Conservation (phyloP, 2,797 vertebrate genomes). For the Neomorphus geoffroyi region DNA sequence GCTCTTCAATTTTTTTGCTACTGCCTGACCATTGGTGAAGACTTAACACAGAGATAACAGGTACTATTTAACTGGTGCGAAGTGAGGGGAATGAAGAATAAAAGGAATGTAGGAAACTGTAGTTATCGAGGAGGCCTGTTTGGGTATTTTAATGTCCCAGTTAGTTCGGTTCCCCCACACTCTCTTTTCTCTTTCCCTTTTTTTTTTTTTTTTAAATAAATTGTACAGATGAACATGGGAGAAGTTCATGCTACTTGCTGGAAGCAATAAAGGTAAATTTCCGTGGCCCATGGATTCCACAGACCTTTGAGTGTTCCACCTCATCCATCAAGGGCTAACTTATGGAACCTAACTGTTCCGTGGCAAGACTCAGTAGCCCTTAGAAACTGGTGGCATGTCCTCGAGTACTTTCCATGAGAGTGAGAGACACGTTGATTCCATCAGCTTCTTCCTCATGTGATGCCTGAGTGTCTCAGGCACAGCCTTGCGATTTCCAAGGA, state of each 20-base stretch:
- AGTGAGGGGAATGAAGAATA: constrained; percentile 13
- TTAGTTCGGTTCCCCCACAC: background rate
- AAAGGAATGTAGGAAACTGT: constrained; percentile 29
- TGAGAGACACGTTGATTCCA: constrained; percentile 61
- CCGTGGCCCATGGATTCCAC: constrained; percentile 71
- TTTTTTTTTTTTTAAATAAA: constrained; percentile 68
- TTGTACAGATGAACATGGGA: constrained; percentile 75
- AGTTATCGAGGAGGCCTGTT: background rate
- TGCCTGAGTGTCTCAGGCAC: constrained; percentile 23
- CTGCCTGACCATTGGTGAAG: constrained; percentile 54
- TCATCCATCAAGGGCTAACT: constrained; percentile 68
- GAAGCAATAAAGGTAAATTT: constrained; percentile 74
- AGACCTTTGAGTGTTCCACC: constrained; percentile 68
- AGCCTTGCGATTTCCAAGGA: constrained; percentile 20
- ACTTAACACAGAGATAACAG: constrained; percentile 60
- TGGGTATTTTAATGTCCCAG: constrained; percentile 32
- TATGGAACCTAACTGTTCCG: constrained; percentile 50
- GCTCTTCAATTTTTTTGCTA: constrained; percentile 51
- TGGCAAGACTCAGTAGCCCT: constrained; percentile 76
- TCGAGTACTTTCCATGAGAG: constrained; percentile 70
- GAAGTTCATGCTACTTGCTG: constrained; percentile 84
- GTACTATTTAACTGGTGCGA: constrained; percentile 29
- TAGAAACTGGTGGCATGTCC: constrained; percentile 75
- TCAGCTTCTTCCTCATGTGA: constrained; percentile 67
- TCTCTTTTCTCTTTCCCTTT: background rate